Conservation (phyloP, 2,888 invertebrate genomes). For the Lathronympha strigana region DNA sequence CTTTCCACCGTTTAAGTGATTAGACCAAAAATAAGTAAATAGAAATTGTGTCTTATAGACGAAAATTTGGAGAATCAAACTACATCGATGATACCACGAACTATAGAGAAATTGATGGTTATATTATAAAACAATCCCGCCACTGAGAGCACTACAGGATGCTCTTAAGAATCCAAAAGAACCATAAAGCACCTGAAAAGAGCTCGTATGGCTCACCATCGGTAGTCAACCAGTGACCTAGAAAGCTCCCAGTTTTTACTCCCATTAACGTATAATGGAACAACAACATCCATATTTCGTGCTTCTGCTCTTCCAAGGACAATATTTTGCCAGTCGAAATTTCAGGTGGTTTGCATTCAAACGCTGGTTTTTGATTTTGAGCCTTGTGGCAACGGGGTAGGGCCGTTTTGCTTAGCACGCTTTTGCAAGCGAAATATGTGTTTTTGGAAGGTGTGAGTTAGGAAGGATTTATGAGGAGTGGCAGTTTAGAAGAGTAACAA, state of each 20-base stretch:
- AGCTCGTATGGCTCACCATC: too few relatives aligned
- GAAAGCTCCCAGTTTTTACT: not conserved
- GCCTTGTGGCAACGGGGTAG: constrained; percentile 4
- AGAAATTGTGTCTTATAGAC: too few relatives aligned
- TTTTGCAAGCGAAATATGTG: constrained; percentile 34
- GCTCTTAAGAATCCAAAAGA: too few relatives aligned
- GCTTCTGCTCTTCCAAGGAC: constrained; percentile 11
- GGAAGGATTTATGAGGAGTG: constrained; percentile 12
- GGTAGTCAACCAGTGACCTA: not conserved
- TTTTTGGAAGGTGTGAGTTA: constrained; percentile 15
- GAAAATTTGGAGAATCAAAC: too few relatives aligned
- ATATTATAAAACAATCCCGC: too few relatives aligned
- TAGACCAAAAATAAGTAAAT: too few relatives aligned
- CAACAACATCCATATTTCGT: constrained; percentile 21
- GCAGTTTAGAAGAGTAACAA: constrained; percentile 14
- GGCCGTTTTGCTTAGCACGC: constrained; percentile 23
- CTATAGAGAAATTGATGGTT: too few relatives aligned
- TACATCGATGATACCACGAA: too few relatives aligned
- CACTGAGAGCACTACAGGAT: too few relatives aligned
- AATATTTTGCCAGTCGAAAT: constrained; percentile 25
- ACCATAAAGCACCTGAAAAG: too few relatives aligned
- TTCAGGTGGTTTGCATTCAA: constrained; percentile 29
- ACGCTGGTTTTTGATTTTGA: constrained; percentile 25
- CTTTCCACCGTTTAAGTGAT: too few relatives aligned
- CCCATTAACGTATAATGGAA: constrained; percentile 23